Evolutionary conservation across 2,797 vertebrate genomes (phyloP), one percentile per base, ranked within the genome.

Genomic region (Manis crassicaudata): DNA sequence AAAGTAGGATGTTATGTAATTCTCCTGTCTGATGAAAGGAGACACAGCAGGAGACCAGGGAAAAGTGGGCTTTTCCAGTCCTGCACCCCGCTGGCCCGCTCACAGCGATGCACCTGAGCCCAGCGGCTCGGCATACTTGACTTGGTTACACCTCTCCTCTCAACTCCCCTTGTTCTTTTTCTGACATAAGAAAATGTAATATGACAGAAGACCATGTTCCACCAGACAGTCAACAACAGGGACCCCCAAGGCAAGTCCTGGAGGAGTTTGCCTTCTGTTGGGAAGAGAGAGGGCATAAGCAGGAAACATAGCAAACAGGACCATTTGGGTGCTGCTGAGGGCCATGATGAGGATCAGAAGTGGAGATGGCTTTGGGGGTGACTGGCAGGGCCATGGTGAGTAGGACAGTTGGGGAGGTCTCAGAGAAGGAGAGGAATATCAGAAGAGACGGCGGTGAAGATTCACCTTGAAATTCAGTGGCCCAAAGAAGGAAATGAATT

Each of bases 21-120:
- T 83, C 18, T 87, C n/a, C 6, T 40, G 17, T 29, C 52, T 68
- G 32, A 13, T 25, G 14, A 72, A 7, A 76, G 76, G 10, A 35
- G 58, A 3, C 35, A 0, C 25, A 12, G 11, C 27, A 7, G 40
- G 12, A 11, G 81, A 4, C 32, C 29, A 14, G 12, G 37, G 58
- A 7, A 63, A 56, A 32, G 60, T 2, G 6, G 25, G 16, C 11
- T 23, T 27, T 40, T 52, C 37, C 21, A 1, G 0, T 8, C 0
- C 5, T 3, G 17, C 16, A 10, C 3, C 20, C 5, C 0, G 4
- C 4, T 10, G 16, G 37, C 50, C 8, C 9, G 12, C n/a, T 73
- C 23, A 10, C 6, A 27, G 0, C 7, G 35, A 50, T 11, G 9
- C 8, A 17, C 37, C 12, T 18, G 46, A 2, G 16, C 18, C 67